Conservation (phyloP, 1,140 invertebrate genomes). For the Hyles vespertilio region DNA sequence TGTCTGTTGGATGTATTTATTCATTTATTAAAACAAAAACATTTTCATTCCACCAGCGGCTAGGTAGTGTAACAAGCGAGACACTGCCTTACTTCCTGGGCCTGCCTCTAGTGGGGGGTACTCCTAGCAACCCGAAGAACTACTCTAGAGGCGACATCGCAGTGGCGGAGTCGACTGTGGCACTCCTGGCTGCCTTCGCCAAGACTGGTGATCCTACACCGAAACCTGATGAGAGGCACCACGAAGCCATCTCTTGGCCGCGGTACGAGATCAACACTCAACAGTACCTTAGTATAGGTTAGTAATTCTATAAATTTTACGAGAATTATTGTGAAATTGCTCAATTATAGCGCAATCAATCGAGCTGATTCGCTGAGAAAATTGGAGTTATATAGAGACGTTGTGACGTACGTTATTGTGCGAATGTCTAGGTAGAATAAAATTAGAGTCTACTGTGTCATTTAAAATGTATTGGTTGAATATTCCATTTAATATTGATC, state of each 20-base stretch:
- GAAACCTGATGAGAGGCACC: slow-evolving; percentile 66
- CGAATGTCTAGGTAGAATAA: too few relatives aligned
- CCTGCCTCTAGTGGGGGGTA: slow-evolving; percentile 82
- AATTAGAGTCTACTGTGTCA: too few relatives aligned
- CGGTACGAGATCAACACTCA: slow-evolving; percentile 85
- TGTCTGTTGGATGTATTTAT: too few relatives aligned
- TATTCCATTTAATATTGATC: too few relatives aligned
- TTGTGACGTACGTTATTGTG: too few relatives aligned
- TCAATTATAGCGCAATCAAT: too few relatives aligned
- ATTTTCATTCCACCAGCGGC: slow-evolving; percentile 68
- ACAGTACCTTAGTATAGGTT: slow-evolving; percentile 85
- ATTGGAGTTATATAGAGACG: too few relatives aligned
- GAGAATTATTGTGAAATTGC: too few relatives aligned
- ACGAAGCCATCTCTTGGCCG: slow-evolving; percentile 79
- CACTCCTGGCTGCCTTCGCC: slow-evolving; percentile 84
- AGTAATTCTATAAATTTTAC: slow-evolving; percentile 26
- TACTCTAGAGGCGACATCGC: slow-evolving; percentile 85
- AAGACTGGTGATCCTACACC: slow-evolving; percentile 83
- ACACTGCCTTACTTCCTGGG: slow-evolving; percentile 92
- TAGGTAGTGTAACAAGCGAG: slow-evolving; percentile 90
- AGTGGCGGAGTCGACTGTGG: slow-evolving; percentile 85
- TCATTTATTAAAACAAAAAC: too few relatives aligned
- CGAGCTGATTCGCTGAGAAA: too few relatives aligned
- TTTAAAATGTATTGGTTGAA: too few relatives aligned
- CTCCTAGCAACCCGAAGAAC: slow-evolving; percentile 80